Evolutionary conservation across 2,113 vertebrate species (phyloP), one percentile per base, ranked within the genome.

Genomic region (Centrocercus urophasianus): DNA sequence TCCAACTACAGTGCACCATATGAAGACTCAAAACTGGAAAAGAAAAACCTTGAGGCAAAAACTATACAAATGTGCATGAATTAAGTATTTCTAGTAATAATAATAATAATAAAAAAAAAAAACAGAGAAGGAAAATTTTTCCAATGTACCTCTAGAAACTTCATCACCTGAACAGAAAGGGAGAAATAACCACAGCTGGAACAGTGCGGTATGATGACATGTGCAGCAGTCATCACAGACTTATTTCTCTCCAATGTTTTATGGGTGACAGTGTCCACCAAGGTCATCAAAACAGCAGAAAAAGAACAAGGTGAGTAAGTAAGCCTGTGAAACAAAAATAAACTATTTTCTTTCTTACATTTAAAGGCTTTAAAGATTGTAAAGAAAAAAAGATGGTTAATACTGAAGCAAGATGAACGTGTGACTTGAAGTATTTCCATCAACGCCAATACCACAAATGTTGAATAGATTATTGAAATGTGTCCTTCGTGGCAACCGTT

Each of bases 11-110:
- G 82, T 66, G 71, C 91, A 95, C 91, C 92, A 93, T 94, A 93
- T 94, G 86, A 97, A 97, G 93, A 94, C 88, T 95, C 70, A 95
- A 96, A 93, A 73, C 50, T 60, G 86, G 86, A 74, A 72, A 84
- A 83, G 95, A 89, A 71, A 32, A 32, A 65, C 42, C 30, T 79
- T 0, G 0, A 83, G 83, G 87, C 92, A 93, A 92, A 94, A 96
- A 93, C 81, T 89, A 54, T 54, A 94, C 47, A 96, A 79, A 77
- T 94, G 76, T 86, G 81, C 89, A 93, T 71, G 69, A 89, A 70
- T 82, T 90, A 76, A 6, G 3, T 81, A 75, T 56, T 94, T 96
- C 70, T 82, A 94, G 69, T 45, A 89, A 71, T 60, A 45, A 45
- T 45, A 45, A 45, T 45, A 45, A 45, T 45, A 48, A 22, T 36